A percentile compares a stretch with the other conserved stretches of the same genome.
Evolutionary conservation across 2,113 vertebrate species (phyloP).

Genomic region (Charadrius vociferus): DNA sequence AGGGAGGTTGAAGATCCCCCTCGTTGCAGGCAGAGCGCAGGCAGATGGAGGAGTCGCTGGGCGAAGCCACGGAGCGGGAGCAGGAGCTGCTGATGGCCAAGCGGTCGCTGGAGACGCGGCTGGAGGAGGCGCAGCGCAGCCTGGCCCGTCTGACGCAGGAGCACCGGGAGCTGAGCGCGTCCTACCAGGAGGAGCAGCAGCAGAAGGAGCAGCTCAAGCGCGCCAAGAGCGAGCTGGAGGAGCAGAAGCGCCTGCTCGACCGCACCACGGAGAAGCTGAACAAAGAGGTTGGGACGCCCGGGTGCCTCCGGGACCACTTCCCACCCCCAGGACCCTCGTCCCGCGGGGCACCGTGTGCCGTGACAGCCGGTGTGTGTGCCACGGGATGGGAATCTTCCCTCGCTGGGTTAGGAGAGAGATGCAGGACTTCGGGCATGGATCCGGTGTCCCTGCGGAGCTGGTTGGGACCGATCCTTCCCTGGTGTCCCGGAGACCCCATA

Average conservation of each 20-base stretch:
- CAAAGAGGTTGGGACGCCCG: constrained; percentile 66
- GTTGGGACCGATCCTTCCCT: neutral
- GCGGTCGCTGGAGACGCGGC: constrained; percentile 77
- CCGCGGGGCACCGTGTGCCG: fast-evolving
- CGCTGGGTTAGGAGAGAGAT: neutral
- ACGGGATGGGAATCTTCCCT: neutral
- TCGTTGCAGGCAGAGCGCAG: constrained; percentile 68
- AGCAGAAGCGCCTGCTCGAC: constrained; percentile 76
- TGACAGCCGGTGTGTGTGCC: fast-evolving
- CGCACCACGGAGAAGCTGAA: constrained; percentile 73
- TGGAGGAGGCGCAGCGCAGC: constrained; percentile 79
- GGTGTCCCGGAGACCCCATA: fast-evolving
- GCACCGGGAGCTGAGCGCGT: constrained; percentile 76
- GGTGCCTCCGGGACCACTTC: fast-evolving
- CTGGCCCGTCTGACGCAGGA: constrained; percentile 78
- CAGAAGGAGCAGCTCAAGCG: constrained; percentile 75
- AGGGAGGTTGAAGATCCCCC: neutral
- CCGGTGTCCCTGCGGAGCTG: neutral
- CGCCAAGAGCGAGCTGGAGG: constrained; percentile 80
- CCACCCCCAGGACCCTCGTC: neutral
- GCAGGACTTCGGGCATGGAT: fast-evolving
- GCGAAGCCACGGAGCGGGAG: constrained; percentile 59
- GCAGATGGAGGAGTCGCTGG: constrained; percentile 62
- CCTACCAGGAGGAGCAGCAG: constrained; percentile 76
- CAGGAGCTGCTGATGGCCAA: constrained; percentile 81